Conservation (phyloP, 2,888 invertebrate species). For the Lepidochrysops patricia region DNA sequence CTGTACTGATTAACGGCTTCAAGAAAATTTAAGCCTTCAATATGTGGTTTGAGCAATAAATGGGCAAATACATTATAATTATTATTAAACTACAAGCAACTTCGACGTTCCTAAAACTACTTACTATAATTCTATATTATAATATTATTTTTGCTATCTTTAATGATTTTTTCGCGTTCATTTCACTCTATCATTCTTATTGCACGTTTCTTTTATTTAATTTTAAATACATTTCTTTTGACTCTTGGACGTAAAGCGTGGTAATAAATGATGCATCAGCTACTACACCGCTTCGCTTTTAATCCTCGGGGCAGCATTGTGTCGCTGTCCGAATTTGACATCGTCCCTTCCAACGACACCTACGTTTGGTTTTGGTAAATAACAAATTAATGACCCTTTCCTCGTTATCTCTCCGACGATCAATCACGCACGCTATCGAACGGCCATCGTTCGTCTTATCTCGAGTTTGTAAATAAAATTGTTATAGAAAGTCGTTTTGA, state of each 20-base stretch:
- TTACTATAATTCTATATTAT: not conserved
- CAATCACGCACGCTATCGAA: conserved; percentile 49
- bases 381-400: conserved; percentile 57
- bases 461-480: conserved; percentile 27
- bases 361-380: conserved; percentile 49
- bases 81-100: not conserved
- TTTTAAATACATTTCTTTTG: not conserved
- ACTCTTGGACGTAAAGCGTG: not conserved
- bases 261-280: conserved; percentile 68
- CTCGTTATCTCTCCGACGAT: conserved; percentile 52
- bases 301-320: conserved; percentile 63
- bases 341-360: conserved; percentile 50
- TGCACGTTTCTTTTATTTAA: conserved; percentile 1
- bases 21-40: not conserved
- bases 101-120: not conserved
- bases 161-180: not conserved
- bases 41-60: not conserved
- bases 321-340: conserved; percentile 60
- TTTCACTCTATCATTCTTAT: not conserved
- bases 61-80: not conserved
- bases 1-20: not conserved
- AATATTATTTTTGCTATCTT: not conserved
- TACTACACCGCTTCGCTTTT: conserved; percentile 71
- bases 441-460: conserved; percentile 31
- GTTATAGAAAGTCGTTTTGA: conserved; percentile 4